Percentiles rank a stretch among this genome's conserved stretches.
These are phyloP conservation scores for Halcyon leucocephala DNA, from an alignment of 2,797 vertebrate genomes.

Conservation along the genomic window DNA sequence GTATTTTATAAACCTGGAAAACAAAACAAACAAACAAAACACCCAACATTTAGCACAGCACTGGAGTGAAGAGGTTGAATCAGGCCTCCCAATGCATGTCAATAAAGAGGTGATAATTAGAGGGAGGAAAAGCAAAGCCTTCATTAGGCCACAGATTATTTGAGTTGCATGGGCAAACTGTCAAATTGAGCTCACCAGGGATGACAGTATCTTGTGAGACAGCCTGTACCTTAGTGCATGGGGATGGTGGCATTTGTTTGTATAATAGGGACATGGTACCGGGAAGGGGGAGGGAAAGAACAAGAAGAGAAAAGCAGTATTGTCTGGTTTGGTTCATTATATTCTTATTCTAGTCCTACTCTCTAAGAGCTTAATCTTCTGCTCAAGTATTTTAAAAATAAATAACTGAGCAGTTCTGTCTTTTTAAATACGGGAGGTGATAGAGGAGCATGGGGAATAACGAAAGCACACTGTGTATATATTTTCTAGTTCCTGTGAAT, in stretches of 20 bases:
- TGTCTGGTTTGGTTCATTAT: not conserved
- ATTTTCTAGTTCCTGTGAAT: conserved; percentile 46
- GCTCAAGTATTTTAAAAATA: conserved; percentile 39
- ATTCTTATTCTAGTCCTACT: not conserved
- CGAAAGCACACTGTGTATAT: conserved; percentile 17
- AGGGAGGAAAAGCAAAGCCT: conserved; percentile 3
- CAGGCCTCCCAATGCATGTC: not conserved
- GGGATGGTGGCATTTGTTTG: not conserved
- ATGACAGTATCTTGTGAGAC: not conserved
- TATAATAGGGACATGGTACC: not conserved
- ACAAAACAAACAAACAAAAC: not conserved
- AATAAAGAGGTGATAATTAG: conserved; percentile 47
- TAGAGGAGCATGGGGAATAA: not conserved
- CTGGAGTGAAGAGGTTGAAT: not conserved
- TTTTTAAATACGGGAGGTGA: not conserved
- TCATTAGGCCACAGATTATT: conserved; percentile 34
- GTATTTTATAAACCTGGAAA: not conserved
- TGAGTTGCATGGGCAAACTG: not conserved
- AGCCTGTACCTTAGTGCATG: not conserved
- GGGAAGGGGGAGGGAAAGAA: not conserved
- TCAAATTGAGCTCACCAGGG: not conserved
- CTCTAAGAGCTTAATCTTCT: conserved; percentile 2
- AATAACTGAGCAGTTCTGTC: not conserved
- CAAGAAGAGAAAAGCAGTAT: not conserved
- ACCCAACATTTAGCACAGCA: not conserved